Evolutionary conservation across 2,113 vertebrate species (phyloP), one percentile per base, ranked within the genome.

Genomic region (Melanocharis versteri): DNA sequence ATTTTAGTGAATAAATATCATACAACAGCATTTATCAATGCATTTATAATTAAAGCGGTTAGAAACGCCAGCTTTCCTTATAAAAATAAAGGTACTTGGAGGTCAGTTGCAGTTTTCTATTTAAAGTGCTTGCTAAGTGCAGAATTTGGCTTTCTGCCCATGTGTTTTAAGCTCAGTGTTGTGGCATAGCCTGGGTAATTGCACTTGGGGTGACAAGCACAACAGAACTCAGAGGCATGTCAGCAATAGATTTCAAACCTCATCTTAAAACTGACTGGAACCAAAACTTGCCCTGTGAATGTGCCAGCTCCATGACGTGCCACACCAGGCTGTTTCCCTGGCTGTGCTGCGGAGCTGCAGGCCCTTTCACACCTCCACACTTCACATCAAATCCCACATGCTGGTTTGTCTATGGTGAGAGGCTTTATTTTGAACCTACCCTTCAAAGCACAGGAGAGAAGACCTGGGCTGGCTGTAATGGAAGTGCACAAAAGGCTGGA

Each of bases 101-200:
- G 82, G 83, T 92, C 88, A 93, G 65, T 89, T 89, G 47, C 66
- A 94, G 82, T 78, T 92, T 93, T 95, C 94, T 97, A 95, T 96
- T 97, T 96, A 90, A 95, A 96, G 94, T 66, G 33, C 79, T 73
- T 65, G 75, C 71, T 81, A 95, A 94, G 92, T 83, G 90, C 51
- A 93, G 93, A 88, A 83, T 70, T 66, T 95, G 95, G 92, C 92
- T 93, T 92, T 76, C 82, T 60, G 87, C 90, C 95, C 47, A 20
- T 4, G 6, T 88, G 79, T 92, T 95, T 88, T 73, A 96, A 95
- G 85, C 85, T 92, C 90, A 86, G 71, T 48, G 71, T 64, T 86
- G 64, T 93, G 68, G 88, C 80, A 96, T 17, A 88, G 85, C 68
- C 85, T 75, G 47, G 8, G 87, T 93, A 96, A 95, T 88, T 93